Base-by-base conservation (phyloP, 2,888 invertebrate species). In the Bembecia ichneumoniformis region DNA sequence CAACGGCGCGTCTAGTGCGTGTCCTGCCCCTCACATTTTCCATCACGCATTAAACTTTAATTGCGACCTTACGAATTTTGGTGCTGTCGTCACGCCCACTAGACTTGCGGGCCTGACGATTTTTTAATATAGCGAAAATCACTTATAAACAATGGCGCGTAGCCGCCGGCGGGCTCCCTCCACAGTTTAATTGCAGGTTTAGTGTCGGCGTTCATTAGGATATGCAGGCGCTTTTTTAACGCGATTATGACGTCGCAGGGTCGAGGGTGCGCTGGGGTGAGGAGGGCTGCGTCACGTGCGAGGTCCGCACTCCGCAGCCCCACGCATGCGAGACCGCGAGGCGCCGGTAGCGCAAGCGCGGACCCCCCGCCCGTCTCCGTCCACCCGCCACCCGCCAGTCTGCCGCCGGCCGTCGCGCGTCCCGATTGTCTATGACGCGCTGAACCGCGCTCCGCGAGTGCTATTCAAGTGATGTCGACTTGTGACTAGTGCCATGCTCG, bases 221-320 rank as follows among this genome's bases (percentile, higher is more conserved):
- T 77, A 80, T 82, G 79, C 82, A 82, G 78, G 78, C 76, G 79
- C 70, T 79, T 82, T 83, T 84, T 82, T 82, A 84, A 84, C 79
- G 71, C 75, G 80, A 83, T 84, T 83, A 84, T 82, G 82, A 81
- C 78, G 79, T 81, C 71, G 81, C 78, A 77, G 81, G 79, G 79
- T 78, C 69, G 72, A 77, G 82, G 79, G 81, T 73, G 75, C 70
- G 73, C 70, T 74, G 77, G 74, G 78, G 82, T 71, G 83, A 78
- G 82, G 82, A 82, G 84, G 83, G 84, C 77, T 84, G 87, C 87
- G 86, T 86, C 86, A 87, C 86, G 84, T 86, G 86, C 82, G 74
- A 79, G 77, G 76, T 81, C 83, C 86, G 84, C 82, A 83, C 82
- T 82, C 83, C 82, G 86, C 83, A 84, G 74, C 81, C 79, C 82